Evolutionary conservation across 2,797 vertebrate genomes (phyloP).

Genomic region (Protosalanx chinensis): DNA sequence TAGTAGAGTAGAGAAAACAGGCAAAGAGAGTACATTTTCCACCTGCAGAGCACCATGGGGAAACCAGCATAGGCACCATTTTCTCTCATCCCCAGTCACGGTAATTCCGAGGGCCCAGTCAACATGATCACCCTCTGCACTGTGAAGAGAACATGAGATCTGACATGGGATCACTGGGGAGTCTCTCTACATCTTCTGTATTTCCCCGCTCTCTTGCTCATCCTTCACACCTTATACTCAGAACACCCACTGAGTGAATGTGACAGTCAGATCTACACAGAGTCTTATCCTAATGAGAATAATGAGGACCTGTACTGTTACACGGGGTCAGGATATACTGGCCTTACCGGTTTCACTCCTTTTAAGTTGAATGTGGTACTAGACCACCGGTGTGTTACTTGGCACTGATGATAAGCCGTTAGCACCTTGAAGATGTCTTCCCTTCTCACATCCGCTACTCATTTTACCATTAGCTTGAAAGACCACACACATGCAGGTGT

Average conservation of each 20-base stretch:
- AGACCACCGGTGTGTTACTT: background rate
- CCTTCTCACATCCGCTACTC: constrained; percentile 20
- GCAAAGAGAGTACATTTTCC: background rate
- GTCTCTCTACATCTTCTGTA: constrained; percentile 1
- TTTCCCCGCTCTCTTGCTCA: background rate
- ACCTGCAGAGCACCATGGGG: constrained; percentile 14
- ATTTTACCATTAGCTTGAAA: constrained; percentile 8
- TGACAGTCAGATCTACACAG: no score
- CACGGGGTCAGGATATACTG: background rate
- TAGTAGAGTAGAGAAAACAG: background rate
- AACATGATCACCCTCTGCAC: background rate
- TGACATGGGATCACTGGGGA: constrained; percentile 1
- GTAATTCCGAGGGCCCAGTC: background rate
- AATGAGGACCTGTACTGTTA: background rate
- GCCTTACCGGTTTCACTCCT: background rate
- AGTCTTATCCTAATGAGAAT: background rate
- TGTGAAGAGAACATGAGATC: background rate
- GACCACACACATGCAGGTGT: background rate
- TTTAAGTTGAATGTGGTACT: background rate
- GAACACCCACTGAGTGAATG: no score
- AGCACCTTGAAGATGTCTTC: background rate
- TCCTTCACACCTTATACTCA: background rate
- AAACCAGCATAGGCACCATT: constrained; percentile 4
- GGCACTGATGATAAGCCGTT: background rate
- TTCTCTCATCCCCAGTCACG: background rate